Evolutionary conservation across 2,797 vertebrate genomes (phyloP), one percentile per base, ranked within the genome.

Genomic region (Sarcophilus harrisii): DNA sequence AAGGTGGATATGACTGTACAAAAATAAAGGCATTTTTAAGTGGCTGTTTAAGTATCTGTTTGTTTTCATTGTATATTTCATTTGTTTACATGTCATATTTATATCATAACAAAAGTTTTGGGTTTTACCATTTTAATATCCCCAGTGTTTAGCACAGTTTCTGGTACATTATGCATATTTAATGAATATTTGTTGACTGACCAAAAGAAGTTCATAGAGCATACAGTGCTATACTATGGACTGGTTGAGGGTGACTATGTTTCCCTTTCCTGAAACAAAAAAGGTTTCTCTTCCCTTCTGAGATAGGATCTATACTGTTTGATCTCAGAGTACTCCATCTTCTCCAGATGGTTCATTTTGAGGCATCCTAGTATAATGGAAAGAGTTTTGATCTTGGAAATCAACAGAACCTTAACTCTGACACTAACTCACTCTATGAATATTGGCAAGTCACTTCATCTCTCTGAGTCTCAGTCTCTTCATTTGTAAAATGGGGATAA

Each of bases 311-410:
- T 0, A 0, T 1, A 57, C 45, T 90, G 30, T 30, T 73, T 95
- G 0, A 0, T 87, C 92, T 96, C 3, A 87, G 14, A 87, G 10
- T 38, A 87, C 38, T 87, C 38, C 73, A 27, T 49, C 73, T 96
- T 92, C 91, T 30, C 58, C 87, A 90, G 38, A 38, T 96, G 81
- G 91, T 29, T 57, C 24, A 93, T 93, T 97, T 96, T 91, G 91
- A 91, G 60, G 10, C 27, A 45, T 87, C 38, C 38, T 28, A 24
- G 38, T 27, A 10, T 1, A 49, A 27, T 27, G 24, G 73, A 87
- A 87, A 87, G 38, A 87, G 24, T 27, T 18, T 87, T 45, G 73
- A 21, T 12, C 38, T 87, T 45, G 10, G 38, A 87, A 3, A 21
- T 81, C 38, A 45, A 21, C 8, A 87, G 38, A 49, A 32, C 24